Conservation (phyloP, 2,113 vertebrate species). For the Channa maculata region DNA sequence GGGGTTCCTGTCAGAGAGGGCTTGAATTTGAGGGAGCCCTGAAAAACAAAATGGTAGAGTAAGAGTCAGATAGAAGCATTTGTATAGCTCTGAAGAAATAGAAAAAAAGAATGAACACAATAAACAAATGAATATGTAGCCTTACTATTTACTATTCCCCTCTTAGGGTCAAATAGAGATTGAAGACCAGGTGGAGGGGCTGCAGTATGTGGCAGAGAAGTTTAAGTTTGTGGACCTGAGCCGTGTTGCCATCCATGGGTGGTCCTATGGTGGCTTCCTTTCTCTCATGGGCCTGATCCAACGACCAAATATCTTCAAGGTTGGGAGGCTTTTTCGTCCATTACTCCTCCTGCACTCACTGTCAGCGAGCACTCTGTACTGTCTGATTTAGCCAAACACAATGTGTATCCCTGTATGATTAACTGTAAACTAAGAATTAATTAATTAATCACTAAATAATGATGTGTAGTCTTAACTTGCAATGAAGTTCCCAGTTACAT, state of each 20-base stretch:
- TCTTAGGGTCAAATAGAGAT: conserved; percentile 96
- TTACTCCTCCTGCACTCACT: conserved; percentile 1
- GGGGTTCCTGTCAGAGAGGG: conserved; percentile 95
- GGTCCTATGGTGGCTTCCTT: conserved; percentile 97
- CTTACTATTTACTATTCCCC: not conserved
- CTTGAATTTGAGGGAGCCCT: conserved; percentile 95
- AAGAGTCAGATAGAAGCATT: not conserved
- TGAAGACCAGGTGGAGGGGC: conserved; percentile 96
- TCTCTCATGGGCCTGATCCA: conserved; percentile 98
- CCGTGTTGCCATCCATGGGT: conserved; percentile 95
- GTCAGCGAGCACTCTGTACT: not conserved
- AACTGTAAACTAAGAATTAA: not conserved
- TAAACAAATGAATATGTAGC: not conserved
- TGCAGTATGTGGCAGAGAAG: conserved; percentile 94
- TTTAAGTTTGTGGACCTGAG: conserved; percentile 95
- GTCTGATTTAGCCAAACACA: not conserved
- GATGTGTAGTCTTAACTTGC: not conserved
- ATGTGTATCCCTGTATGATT: not conserved
- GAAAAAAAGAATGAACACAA: not conserved
- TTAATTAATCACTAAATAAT: not conserved
- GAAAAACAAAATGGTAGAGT: conserved; percentile 95
- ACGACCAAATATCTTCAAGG: conserved; percentile 95
- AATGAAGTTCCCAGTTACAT: conserved; percentile 41
- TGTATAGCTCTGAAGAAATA: not conserved
- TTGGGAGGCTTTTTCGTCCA: conserved; percentile 56